Evolutionary conservation across 1,140 invertebrate genomes (phyloP).

Genomic region (Tetraneura akinire): DNA sequence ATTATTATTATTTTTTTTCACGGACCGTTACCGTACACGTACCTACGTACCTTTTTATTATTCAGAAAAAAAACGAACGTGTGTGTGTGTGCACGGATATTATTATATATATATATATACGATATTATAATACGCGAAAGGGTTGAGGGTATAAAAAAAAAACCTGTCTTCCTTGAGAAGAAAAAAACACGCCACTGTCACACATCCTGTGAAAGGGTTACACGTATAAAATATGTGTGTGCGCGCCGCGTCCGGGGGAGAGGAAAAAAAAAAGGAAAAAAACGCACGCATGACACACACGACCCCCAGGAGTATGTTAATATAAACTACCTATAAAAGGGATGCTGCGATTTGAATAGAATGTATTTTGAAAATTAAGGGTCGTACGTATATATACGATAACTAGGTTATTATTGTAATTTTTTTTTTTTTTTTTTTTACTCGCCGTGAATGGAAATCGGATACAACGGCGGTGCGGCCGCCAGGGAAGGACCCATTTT

Average conservation of each 20-base stretch:
- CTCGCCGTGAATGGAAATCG: conserved; percentile 47
- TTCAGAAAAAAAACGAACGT: conserved; percentile 28
- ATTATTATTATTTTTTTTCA: conserved; percentile 37
- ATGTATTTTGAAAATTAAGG: conserved; percentile 51
- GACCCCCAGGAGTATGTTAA: conserved; percentile 51
- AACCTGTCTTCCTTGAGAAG: conserved; percentile 52
- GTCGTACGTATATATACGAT: conserved; percentile 47
- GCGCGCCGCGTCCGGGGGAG: conserved; percentile 18
- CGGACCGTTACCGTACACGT: conserved; percentile 42
- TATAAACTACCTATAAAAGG: conserved; percentile 51
- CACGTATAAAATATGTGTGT: conserved; percentile 33
- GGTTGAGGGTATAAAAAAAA: conserved; percentile 50
- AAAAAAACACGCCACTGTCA: conserved; percentile 51
- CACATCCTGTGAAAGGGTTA: conserved; percentile 50
- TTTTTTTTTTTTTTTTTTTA: too few species aligned
- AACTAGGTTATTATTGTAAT: conserved; percentile 51
- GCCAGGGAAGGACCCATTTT: conserved; percentile 46
- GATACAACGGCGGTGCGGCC: conserved; percentile 50
- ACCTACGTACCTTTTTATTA: conserved; percentile 51
- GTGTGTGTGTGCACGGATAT: not conserved
- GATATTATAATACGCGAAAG: conserved; percentile 18
- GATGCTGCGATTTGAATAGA: conserved; percentile 49
- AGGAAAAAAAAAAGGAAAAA: too few species aligned
- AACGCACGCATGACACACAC: conserved; percentile 39
- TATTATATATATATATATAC: not conserved